Base-by-base conservation (phyloP, 1,140 invertebrate species). In the Drosophila willistoni region DNA sequence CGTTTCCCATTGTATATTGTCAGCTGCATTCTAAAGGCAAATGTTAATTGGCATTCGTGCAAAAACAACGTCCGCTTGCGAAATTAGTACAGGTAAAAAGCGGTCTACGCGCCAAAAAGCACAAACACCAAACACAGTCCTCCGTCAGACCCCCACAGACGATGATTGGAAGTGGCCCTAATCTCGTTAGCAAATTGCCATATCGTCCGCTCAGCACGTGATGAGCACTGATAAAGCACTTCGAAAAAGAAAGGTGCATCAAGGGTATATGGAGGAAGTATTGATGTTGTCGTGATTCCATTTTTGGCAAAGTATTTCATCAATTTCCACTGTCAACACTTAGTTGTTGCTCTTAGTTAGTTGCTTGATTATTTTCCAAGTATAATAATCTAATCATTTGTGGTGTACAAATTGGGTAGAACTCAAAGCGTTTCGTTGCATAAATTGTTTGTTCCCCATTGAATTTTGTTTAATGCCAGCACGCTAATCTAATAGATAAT, bases 41-140 rank as follows among this genome's bases (percentile, higher is more conserved):
- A 69, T 68, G 68, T 82, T 75, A 81, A 81, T 74, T 66, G 68
- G 29, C 44, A 62, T 67, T 71, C 60, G 71, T 72, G 67, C 62
- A 87, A 64, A 77, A 63, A 67, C 44, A 36, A 55, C 74, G 61
- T 22, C 22, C 29, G 41, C 63, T 87, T 78, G 83, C 67, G 82
- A 86, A 82, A 77, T 79, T 14, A 63, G 56, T 61, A 44, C 71
- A 68, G 33, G 36, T 36, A 59, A 47, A 29, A 57, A 71, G 54
- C 42, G 60, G 83, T 74, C 68, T 86, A 86, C 84, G 84, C 79
- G 83, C 83, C 67, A 69, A 87, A 86, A 83, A 57, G 68, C 83
- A 86, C 83, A 86, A 79, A 63, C 76, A 69, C 82, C 82, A 85
- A 57, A 36, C 13, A n/a, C 14, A 57, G 9, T 10, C 34, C 34